Conservation (phyloP, 1,140 invertebrate genomes). For the Eupeodes corollae region DNA sequence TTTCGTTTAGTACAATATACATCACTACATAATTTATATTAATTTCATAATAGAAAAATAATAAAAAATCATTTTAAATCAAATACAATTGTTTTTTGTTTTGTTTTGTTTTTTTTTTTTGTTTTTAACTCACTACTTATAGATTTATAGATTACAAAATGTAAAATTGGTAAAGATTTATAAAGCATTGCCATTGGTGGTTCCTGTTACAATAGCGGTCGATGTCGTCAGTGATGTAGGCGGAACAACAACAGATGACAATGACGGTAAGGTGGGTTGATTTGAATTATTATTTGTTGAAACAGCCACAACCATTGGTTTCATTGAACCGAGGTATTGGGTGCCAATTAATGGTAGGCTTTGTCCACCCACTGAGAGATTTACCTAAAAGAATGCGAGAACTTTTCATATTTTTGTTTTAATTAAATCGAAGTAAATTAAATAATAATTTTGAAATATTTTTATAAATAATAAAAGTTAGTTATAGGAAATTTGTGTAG, state of each 20-base stretch:
- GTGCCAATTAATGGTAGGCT: not conserved
- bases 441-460: not conserved
- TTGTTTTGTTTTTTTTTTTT: too few relatives aligned
- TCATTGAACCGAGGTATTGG: not conserved
- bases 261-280: not conserved
- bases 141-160: too few relatives aligned
- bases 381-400: not conserved
- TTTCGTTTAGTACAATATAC: too few relatives aligned
- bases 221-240: not conserved
- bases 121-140: too few relatives aligned
- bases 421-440: too few relatives aligned
- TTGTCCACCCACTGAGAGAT: not conserved
- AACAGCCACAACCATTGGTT: conserved; percentile 1
- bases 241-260: not conserved
- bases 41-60: too few relatives aligned
- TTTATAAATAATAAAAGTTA: not conserved
- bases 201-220: not conserved
- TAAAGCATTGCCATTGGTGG: not conserved
- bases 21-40: too few relatives aligned
- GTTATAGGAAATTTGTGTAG: too few relatives aligned
- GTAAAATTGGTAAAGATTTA: not conserved
- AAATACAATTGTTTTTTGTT: too few relatives aligned
- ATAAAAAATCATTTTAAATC: too few relatives aligned
- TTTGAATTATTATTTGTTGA: not conserved
- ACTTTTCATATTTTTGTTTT: not conserved